These are phyloP conservation scores for Raja brachyura DNA, from an alignment of 2,113 vertebrate genomes.

Conservation along the genomic window DNA sequence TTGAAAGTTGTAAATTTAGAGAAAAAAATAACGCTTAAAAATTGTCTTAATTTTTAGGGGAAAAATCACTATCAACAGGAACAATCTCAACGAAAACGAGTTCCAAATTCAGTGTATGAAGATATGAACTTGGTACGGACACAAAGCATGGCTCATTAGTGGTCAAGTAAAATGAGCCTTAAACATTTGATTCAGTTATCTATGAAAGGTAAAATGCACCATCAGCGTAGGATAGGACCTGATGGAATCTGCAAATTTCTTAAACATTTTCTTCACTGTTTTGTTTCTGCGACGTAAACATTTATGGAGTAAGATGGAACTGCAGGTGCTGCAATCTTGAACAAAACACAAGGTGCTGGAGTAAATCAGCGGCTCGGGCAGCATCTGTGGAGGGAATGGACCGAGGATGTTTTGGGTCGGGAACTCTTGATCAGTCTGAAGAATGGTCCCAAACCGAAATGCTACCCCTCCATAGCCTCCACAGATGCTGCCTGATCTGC, in stretches of 20 bases:
- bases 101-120: constrained; percentile 8
- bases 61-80: background rate
- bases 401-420: no score
- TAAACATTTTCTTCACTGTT: background rate
- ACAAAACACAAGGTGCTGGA: no score
- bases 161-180: background rate
- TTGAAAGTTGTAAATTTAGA: background rate
- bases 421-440: no score
- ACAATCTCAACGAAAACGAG: background rate
- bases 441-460: no score
- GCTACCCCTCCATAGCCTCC: no score
- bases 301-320: background rate
- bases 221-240: no score
- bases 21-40: background rate
- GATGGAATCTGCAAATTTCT: background rate
- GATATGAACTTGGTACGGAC: constrained; percentile 9
- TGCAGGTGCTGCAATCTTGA: no score
- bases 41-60: background rate
- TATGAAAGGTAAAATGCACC: background rate
- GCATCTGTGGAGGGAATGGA: no score
- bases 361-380: no score
- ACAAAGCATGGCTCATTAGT: background rate
- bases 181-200: background rate
- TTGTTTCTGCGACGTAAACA: background rate
- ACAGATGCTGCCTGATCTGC: no score